These are phyloP conservation scores for Anoplius nigerrimus DNA, from an alignment of 2,888 invertebrate genomes.

Conservation along the genomic window DNA sequence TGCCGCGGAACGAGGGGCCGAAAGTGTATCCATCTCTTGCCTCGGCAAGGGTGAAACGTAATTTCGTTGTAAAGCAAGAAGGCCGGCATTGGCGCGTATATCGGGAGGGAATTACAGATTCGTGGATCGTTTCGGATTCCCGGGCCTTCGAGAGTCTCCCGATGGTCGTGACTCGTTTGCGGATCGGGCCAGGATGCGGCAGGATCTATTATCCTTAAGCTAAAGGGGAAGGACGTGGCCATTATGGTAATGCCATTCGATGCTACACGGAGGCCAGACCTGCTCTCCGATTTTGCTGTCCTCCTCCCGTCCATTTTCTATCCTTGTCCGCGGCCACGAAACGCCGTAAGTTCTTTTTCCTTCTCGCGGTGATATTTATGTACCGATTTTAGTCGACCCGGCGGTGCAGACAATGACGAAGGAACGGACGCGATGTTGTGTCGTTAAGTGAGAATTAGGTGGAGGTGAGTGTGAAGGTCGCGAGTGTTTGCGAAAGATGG, in stretches of 20 bases:
- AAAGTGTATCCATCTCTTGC: background rate
- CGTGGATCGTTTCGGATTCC: constrained; percentile 34
- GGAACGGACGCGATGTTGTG: no score
- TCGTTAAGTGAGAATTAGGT: no score
- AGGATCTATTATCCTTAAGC: constrained; percentile 57
- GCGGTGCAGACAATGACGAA: no score
- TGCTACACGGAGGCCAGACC: constrained; percentile 24
- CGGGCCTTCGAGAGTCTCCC: constrained; percentile 8
- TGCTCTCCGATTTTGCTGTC: background rate
- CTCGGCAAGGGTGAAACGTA: constrained; percentile 5
- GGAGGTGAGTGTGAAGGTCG: no score
- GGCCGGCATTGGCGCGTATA: constrained; percentile 17
- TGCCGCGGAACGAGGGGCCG: background rate
- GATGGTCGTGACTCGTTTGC: constrained; percentile 42
- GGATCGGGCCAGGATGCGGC: constrained; percentile 32
- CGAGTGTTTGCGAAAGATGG: no score
- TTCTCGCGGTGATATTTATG: no score
- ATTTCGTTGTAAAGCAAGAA: constrained; percentile 23
- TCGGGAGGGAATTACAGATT: constrained; percentile 34
- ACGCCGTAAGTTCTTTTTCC: no score
- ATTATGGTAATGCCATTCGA: constrained; percentile 53
- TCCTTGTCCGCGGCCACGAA: no score
- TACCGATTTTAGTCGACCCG: no score
- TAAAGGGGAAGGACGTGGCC: constrained; percentile 48
- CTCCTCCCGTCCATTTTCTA: no score